Percentiles rank a stretch among this genome's conserved stretches.
Evolutionary conservation across 2,888 invertebrate species (phyloP).

Genomic region (Polydesmus complanatus): DNA sequence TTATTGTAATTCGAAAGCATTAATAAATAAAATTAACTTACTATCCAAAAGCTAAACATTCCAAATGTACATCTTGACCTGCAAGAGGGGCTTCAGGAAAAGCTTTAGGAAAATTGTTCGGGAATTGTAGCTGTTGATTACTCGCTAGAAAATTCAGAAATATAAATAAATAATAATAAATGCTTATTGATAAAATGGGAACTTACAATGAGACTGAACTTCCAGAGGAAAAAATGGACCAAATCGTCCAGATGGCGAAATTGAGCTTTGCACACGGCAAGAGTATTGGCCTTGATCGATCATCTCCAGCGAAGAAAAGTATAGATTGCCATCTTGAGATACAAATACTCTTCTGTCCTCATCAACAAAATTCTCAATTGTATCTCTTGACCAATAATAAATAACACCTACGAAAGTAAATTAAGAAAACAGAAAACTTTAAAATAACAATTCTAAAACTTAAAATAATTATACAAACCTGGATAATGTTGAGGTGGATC

Average conservation of each 20-base stretch:
- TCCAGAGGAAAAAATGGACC: conserved; percentile 73
- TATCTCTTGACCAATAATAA: conserved; percentile 81
- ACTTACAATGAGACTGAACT: conserved; percentile 64
- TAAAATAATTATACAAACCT: conserved; percentile 28
- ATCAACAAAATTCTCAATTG: conserved; percentile 81
- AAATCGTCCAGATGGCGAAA: conserved; percentile 73
- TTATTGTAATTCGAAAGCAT: too few species aligned
- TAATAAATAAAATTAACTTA: conserved; percentile 34
- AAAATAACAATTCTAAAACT: background rate
- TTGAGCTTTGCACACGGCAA: conserved; percentile 76
- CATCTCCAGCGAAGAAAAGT: conserved; percentile 82
- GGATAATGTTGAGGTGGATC: conserved; percentile 88
- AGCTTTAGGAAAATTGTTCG: conserved; percentile 87
- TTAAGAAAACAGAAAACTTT: too few species aligned
- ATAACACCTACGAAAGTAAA: conserved; percentile 45
- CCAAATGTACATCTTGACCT: conserved; percentile 76
- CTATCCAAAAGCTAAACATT: conserved; percentile 94
- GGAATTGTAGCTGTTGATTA: conserved; percentile 79
- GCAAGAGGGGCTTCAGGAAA: conserved; percentile 86
- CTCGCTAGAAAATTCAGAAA: too few species aligned
- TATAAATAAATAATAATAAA: too few species aligned
- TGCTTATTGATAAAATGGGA: too few species aligned
- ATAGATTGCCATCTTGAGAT: conserved; percentile 82
- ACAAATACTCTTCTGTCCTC: conserved; percentile 86
- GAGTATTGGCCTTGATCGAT: conserved; percentile 82